Conservation (phyloP, 92 coral and sea anemone species). For the Desmophyllum pertusum region DNA sequence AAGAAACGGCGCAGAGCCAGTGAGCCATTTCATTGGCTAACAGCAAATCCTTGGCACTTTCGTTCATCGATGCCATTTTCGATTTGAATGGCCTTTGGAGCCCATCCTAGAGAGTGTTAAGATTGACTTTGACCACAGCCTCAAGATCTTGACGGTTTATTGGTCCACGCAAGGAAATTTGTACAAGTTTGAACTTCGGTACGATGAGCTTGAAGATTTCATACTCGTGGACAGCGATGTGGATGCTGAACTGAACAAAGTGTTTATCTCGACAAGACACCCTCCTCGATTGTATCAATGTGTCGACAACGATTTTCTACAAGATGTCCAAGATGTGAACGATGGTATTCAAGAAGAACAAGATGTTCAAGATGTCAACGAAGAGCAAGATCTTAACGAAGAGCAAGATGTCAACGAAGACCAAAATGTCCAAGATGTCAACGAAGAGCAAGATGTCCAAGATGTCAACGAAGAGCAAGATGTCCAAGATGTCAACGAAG, state of each 20-base stretch:
- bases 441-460: too few species aligned
- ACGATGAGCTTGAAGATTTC: slow-evolving; percentile 79
- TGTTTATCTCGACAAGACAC: slow-evolving; percentile 56
- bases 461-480: neutral
- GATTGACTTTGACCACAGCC: slow-evolving; percentile 46
- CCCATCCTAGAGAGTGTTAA: slow-evolving; percentile 10
- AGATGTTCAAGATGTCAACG: neutral
- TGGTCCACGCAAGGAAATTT: neutral
- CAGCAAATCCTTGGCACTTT: slow-evolving; percentile 46
- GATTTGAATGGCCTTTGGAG: slow-evolving; percentile 34
- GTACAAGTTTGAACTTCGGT: slow-evolving; percentile 54
- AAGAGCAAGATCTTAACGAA: too few species aligned
- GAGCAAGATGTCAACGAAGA: too few species aligned
- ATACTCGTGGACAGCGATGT: slow-evolving; percentile 60
- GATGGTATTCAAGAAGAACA: neutral
- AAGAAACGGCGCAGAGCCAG: slow-evolving; percentile 3
- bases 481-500: neutral
- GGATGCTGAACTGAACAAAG: neutral
- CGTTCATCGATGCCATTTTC: slow-evolving; percentile 44
- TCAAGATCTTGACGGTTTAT: slow-evolving; percentile 26
- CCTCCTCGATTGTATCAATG: slow-evolving; percentile 62
- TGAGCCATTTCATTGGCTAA: slow-evolving; percentile 13
- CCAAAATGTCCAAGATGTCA: too few species aligned
- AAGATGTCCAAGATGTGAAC: neutral
- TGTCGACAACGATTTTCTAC: neutral